Evolutionary conservation across 2,113 vertebrate genomes (phyloP).

Genomic region (Bombycilla garrulus): DNA sequence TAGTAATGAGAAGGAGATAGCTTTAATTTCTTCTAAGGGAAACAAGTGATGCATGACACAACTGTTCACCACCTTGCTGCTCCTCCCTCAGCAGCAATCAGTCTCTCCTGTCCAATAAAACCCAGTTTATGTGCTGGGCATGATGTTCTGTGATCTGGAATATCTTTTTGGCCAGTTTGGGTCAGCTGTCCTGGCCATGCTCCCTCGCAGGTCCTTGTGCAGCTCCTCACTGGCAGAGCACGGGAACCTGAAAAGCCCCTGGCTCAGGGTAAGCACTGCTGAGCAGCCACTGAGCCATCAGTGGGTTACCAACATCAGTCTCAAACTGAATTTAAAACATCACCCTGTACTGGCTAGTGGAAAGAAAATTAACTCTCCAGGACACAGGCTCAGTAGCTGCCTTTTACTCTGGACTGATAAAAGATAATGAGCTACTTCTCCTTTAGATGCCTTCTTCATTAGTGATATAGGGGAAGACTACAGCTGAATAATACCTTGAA

Average conservation of each 20-base stretch:
- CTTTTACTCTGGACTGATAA: not conserved
- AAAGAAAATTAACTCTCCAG: not conserved
- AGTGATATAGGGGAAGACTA: not conserved
- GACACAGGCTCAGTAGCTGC: not conserved
- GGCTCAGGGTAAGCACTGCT: not conserved
- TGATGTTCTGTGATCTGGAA: not conserved
- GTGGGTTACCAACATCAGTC: not conserved
- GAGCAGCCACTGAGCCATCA: rapidly evolving
- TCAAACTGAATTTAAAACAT: not conserved
- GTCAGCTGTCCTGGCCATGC: not conserved
- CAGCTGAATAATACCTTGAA: not conserved
- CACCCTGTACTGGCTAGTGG: not conserved
- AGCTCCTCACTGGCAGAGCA: not conserved
- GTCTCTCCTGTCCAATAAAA: not conserved
- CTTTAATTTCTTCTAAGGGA: not conserved
- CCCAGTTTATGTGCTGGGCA: not conserved
- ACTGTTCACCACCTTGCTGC: not conserved
- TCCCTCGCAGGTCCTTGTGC: not conserved
- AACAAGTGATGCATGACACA: not conserved
- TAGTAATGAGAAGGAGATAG: not conserved
- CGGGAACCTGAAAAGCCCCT: not conserved
- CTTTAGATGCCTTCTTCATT: not conserved
- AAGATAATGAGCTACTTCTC: not conserved
- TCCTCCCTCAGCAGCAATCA: not conserved
- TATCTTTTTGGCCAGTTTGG: not conserved